These are phyloP conservation scores for Sphenopsis melanotis DNA, from an alignment of 2,797 vertebrate genomes.

Conservation along the genomic window DNA sequence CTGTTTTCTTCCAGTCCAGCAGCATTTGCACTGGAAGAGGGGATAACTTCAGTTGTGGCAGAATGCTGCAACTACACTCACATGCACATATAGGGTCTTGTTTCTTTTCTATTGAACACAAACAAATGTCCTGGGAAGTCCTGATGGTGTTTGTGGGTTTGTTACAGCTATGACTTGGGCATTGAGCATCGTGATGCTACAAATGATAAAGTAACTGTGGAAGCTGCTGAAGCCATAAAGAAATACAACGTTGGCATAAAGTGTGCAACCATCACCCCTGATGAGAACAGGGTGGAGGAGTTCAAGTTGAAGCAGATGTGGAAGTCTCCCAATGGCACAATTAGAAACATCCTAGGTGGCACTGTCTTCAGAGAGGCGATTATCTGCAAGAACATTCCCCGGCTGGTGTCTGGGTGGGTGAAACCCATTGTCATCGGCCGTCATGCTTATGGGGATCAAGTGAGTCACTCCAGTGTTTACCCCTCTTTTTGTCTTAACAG, in stretches of 20 bases:
- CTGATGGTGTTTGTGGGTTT: background rate
- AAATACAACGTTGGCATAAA: conserved; percentile 92
- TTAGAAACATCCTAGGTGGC: conserved; percentile 95
- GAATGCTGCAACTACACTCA: background rate
- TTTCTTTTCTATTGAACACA: background rate
- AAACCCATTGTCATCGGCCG: conserved; percentile 98
- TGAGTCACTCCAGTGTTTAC: conserved; percentile 61
- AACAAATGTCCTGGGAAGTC: background rate
- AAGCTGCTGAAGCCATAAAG: conserved; percentile 90
- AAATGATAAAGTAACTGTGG: conserved; percentile 87
- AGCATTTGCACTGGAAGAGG: background rate
- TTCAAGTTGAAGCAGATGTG: conserved; percentile 98
- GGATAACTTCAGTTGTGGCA: background rate
- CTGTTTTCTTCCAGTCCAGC: background rate
- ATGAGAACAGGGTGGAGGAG: conserved; percentile 95
- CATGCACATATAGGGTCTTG: background rate
- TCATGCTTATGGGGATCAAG: conserved; percentile 96
- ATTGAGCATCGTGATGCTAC: conserved; percentile 94
- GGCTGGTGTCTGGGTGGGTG: conserved; percentile 90
- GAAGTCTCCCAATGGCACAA: conserved; percentile 97
- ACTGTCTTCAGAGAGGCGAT: conserved; percentile 97
- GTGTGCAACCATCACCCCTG: conserved; percentile 97
- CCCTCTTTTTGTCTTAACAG: background rate
- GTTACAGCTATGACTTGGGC: conserved; percentile 90
- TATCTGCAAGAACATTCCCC: conserved; percentile 95